Evolutionary conservation across 2,888 invertebrate species (phyloP), one percentile per base, ranked within the genome.

Genomic region (Anticlea derivata): DNA sequence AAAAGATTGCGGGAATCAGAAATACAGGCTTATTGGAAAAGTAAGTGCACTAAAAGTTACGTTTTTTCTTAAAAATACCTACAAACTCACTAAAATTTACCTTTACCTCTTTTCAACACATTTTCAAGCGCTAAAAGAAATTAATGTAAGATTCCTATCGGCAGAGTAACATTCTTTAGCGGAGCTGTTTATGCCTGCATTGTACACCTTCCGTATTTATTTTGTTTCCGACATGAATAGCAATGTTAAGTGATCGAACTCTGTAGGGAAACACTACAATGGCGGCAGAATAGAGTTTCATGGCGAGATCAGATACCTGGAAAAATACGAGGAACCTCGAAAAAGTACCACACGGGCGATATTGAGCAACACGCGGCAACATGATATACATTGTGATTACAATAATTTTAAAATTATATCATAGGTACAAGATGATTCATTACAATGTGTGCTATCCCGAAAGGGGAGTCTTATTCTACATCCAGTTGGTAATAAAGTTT

Each of bases 231-330:
- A 50, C 37, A 33, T 58, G 60, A 60, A 62, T 60, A 40, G 58
- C 54, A 31, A 58, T 56, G 56, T 60, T 62, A 62, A 58, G 61
- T 58, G 61, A 58, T 62, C 60, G 60, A 62, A 60, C 55, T 56
- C 62, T 34, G 49, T 51, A 31, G 58, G 58, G 62, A 56, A 60
- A 56, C 50, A 55, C 53, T 41, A 60, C 62, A 60, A 62, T 60
- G 54, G 55, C 53, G 37, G 50, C 54, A 50, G 56, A 60, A 58
- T 56, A 35, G 56, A 56, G 46, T 56, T 56, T 58, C 58, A 29
- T 45, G 34, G 52, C 46, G 49, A 55, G 62, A 62, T 62, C 62
- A 62, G 62, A 62, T 62, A 62, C 58, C 62, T 58, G 45, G 38
- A 55, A 55, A 60, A 57, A 60, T 60, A 62, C 62, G 60, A 46